Evolutionary conservation across 1,140 invertebrate genomes (phyloP).

Genomic region (Manduca sexta): DNA sequence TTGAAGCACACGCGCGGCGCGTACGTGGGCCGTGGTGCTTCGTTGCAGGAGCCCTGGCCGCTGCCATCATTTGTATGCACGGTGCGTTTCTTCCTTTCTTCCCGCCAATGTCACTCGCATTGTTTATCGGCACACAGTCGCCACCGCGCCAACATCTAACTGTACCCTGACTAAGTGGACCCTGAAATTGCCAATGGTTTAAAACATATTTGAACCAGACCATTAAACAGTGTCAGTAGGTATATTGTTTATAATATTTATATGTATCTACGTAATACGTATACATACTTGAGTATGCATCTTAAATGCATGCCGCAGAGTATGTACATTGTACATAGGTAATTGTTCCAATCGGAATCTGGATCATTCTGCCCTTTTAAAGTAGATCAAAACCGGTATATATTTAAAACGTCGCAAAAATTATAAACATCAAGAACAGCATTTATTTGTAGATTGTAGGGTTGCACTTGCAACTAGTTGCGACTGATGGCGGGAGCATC

Average conservation of each 20-base stretch:
- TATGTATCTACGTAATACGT: too few species aligned
- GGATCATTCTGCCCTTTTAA: constrained; percentile 29
- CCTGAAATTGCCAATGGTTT: constrained; percentile 69
- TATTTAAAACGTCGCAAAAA: constrained; percentile 30
- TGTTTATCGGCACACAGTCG: constrained; percentile 40
- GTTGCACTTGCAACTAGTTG: constrained; percentile 14
- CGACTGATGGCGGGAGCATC: constrained; percentile 30
- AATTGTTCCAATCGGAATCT: constrained; percentile 12
- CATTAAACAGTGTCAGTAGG: too few species aligned
- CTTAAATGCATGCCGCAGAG: too few species aligned
- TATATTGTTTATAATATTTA: too few species aligned
- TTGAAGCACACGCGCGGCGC: not conserved
- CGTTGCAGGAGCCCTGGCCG: constrained; percentile 21
- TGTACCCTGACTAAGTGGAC: constrained; percentile 58
- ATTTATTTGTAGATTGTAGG: constrained; percentile 32
- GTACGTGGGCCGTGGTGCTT: constrained; percentile 11
- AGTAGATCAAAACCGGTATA: constrained; percentile 34
- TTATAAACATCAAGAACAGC: constrained; percentile 23
- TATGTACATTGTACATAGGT: too few species aligned
- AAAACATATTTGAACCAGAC: constrained; percentile 33
- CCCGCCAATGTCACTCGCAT: constrained; percentile 63
- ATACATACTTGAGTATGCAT: too few species aligned
- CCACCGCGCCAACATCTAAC: constrained; percentile 42
- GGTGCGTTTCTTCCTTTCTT: constrained; percentile 63
- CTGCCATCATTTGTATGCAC: constrained; percentile 53